A percentile compares a stretch with the other conserved stretches of the same genome.
phyloP scores from a whole-genome alignment of 2,113 vertebrate genomes.

The Alectura lathami region DNA sequence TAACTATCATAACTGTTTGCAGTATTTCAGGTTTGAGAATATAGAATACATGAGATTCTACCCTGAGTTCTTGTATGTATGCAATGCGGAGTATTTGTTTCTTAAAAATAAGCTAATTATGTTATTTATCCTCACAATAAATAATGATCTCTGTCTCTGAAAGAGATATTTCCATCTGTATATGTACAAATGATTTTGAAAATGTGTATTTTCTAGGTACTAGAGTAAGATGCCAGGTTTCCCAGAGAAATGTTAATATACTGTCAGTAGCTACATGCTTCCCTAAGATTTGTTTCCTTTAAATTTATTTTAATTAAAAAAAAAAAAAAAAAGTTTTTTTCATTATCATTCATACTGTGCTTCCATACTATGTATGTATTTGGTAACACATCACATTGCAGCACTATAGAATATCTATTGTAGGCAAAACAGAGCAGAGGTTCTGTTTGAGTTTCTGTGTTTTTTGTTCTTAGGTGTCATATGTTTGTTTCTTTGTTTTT shows the following conservation, averaged over 20 bases:
- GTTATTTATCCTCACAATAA: not conserved
- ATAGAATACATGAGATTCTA: not conserved
- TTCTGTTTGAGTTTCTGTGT: not conserved
- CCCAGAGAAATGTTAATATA: not conserved
- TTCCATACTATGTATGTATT: not conserved
- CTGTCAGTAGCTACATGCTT: not conserved
- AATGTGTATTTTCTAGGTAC: not conserved
- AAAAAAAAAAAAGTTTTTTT: not conserved
- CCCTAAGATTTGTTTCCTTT: not conserved
- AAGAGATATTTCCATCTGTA: not conserved
- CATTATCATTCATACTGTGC: not conserved
- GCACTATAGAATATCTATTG: constrained; percentile 24
- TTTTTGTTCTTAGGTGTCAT: constrained; percentile 44
- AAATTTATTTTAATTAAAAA: not conserved
- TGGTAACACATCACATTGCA: not conserved
- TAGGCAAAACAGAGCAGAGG: constrained; percentile 17
- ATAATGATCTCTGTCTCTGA: not conserved
- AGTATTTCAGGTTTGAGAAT: not conserved
- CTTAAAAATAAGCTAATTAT: not conserved
- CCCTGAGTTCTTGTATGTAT: rapidly evolving
- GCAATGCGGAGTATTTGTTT: not conserved
- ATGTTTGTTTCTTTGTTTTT: constrained; percentile 57
- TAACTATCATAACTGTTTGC: not conserved
- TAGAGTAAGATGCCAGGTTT: not conserved
- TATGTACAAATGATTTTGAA: constrained; percentile 12